Conservation (phyloP, 2,113 vertebrate genomes). For the Isurus oxyrinchus region DNA sequence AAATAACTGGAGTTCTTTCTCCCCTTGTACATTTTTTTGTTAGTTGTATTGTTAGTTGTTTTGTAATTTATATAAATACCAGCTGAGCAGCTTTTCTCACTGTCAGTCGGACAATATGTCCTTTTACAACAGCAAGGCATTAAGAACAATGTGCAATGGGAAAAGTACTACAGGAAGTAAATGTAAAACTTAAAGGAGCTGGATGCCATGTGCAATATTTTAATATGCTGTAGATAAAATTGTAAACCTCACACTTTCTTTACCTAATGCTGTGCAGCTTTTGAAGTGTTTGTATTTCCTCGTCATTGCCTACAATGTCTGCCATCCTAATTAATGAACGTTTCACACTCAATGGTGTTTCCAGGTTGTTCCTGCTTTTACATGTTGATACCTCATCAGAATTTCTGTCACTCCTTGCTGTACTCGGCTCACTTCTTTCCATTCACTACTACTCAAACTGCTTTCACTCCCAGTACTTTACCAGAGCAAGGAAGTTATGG, state of each 20-base stretch:
- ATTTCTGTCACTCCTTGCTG: not conserved
- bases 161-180: not conserved
- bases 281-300: not conserved
- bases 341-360: not conserved
- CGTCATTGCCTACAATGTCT: not conserved
- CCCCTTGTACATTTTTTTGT: not conserved
- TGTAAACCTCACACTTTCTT: not conserved
- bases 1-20: not conserved
- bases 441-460: not conserved
- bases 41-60: not conserved
- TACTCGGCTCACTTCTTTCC: no score
- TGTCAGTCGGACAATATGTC: not conserved
- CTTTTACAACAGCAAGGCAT: not conserved
- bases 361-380: no score
- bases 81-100: not conserved
- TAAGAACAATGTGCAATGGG: not conserved
- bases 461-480: not conserved
- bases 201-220: not conserved
- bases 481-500: not conserved
- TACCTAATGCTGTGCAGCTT: not conserved
- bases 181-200: not conserved
- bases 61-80: not conserved
- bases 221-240: not conserved
- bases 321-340: not conserved
- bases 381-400: not conserved